Base-by-base conservation (phyloP, 1,140 invertebrate genomes). In the Drosophila arawakana region DNA sequence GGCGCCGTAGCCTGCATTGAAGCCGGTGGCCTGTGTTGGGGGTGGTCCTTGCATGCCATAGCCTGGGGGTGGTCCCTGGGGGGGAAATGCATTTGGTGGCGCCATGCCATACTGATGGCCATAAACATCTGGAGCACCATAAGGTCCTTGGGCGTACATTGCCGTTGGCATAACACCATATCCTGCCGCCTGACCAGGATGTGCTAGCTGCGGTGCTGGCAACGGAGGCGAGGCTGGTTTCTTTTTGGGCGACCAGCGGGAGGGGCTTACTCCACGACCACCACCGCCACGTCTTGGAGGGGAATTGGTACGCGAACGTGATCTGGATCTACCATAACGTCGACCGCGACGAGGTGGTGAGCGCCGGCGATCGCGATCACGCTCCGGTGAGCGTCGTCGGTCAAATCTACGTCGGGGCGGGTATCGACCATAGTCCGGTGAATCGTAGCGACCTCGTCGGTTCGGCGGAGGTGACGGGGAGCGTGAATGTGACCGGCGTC, bases 201-300 rank as follows among this genome's bases (percentile, higher is more conserved):
- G 90, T 2, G 69, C 44, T 7, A 63, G 47, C 34, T 76, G 74
- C 7, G 81, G 72, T 2, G 77, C 62, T 44, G 69, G 83, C 43
- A 76, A 41, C 1, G 90, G 79, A 1, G 91, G 91, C 15, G 91
- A 88, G 18, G 73, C 66, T 7, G 91, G 91, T 41, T 90, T 91
- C 44, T 90, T 92, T 18, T 89, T 91, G 9, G 91, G 89, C 0
- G 86, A 91, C 91, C 91, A 92, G 7, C 90, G 84, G 7, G 73
- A 60, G 2, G 73, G 79, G 60, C 78, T 78, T 5, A 65, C 9
- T 0, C 61, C 71, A 8, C 71, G 73, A 11, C 76, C 73, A 3
- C 44, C 73, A 4, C 47, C 73, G 3, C 76, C 74, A 6, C 76
- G 70, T 3, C 76, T 70, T 1, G 37, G 74, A 1, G 79, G 82